Base-by-base conservation (phyloP, 2,888 invertebrate species). In the Pterobdella sp. region DNA sequence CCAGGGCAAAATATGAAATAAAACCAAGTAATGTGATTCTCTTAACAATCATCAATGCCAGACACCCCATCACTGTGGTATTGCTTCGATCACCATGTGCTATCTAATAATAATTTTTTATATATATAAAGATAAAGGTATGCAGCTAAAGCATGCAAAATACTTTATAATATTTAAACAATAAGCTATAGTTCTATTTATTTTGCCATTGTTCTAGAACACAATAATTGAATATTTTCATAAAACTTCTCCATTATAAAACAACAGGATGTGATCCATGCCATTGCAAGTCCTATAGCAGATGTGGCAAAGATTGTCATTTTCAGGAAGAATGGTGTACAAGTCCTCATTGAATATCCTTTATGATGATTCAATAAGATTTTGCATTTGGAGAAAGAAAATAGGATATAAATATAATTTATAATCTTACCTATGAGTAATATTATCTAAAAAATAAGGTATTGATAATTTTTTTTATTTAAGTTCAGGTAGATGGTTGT, bases 331-430 rank as follows among this genome's bases (percentile, higher is more conserved):
- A 94, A 95, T 84, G 94, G 94, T 78, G 93, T 96, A 10, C 95
- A 96, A 85, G 94, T 94, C 76, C 94, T 96, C 94, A 94, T 96
- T 81, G 95, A 96, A 91, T 93, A 93, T 93, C 93, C 92, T 92
- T 92, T 90, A n/a, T n/a, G n/a, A n/a, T n/a, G n/a, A n/a, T n/a
- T n/a, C n/a, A n/a, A n/a, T n/a, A n/a, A n/a, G n/a, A n/a, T n/a
- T n/a, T n/a, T n/a, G n/a, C n/a, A n/a, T n/a, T n/a, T n/a, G n/a
- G n/a, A n/a, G n/a, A n/a, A n/a, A n/a, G n/a, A n/a, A n/a, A n/a
- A n/a, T n/a, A n/a, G n/a, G n/a, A n/a, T n/a, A n/a, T n/a, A n/a
- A n/a, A n/a, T n/a, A n/a, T n/a, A n/a, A n/a, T n/a, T n/a, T n/a
- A n/a, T n/a, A n/a, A n/a, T n/a, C n/a, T n/a, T n/a, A n/a, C n/a